These are phyloP conservation scores for Muscicapa comitata DNA, from an alignment of 2,797 vertebrate species.

Conservation along the genomic window DNA sequence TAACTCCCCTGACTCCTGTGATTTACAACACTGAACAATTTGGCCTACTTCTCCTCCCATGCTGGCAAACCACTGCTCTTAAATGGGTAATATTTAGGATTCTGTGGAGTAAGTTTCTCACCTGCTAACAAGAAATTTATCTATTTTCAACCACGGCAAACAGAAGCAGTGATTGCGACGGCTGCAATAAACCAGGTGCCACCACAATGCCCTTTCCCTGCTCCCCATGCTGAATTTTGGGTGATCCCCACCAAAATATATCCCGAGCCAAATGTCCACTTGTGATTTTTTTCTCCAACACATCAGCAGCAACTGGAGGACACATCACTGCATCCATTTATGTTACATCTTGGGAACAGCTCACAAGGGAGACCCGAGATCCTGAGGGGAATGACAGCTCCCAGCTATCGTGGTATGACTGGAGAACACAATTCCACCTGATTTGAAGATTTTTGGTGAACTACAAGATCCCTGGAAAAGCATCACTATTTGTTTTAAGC, in stretches of 20 bases:
- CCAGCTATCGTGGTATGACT: rapidly evolving
- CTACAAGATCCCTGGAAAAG: not conserved
- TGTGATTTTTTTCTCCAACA: not conserved
- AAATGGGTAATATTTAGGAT: not conserved
- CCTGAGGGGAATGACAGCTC: not conserved
- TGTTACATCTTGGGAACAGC: not conserved
- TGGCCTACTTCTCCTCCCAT: conserved; percentile 16
- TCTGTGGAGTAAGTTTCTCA: not conserved
- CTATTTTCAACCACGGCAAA: not conserved
- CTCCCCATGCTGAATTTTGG: rapidly evolving
- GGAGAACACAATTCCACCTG: not conserved
- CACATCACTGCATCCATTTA: rapidly evolving
- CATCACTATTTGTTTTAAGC: not conserved
- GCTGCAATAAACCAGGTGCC: not conserved
- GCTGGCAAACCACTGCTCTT: not conserved
- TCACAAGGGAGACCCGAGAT: not conserved
- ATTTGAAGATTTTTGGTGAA: not conserved
- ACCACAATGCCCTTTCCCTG: not conserved
- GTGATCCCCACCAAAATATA: rapidly evolving
- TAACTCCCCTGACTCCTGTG: conserved; percentile 8
- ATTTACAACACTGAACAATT: conserved; percentile 19
- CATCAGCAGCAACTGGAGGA: not conserved
- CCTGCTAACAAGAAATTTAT: not conserved
- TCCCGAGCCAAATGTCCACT: rapidly evolving
- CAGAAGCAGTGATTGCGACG: not conserved